These are phyloP conservation scores for Eudyptes chrysolophus DNA, from an alignment of 2,113 vertebrate genomes.

Conservation along the genomic window DNA sequence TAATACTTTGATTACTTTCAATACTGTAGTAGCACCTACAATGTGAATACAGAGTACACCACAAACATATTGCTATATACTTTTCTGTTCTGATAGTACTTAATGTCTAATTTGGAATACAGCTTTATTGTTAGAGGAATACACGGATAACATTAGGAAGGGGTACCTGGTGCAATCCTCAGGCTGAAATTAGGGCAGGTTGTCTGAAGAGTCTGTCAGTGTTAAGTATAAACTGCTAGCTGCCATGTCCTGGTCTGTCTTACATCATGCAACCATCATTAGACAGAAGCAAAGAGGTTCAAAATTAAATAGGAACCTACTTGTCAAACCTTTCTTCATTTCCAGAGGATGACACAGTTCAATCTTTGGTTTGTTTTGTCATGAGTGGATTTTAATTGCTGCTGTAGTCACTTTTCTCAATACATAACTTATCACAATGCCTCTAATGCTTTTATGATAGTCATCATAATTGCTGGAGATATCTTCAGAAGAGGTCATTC, in stretches of 20 bases:
- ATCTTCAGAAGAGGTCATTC: not conserved
- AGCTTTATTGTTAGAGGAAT: not conserved
- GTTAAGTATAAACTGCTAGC: not conserved
- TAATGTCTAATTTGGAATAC: not conserved
- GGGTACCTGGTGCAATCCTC: not conserved
- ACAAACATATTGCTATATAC: not conserved
- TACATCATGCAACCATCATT: not conserved
- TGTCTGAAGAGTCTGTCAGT: not conserved
- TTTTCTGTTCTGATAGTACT: not conserved
- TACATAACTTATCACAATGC: not conserved
- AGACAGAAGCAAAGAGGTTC: not conserved
- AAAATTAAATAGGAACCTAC: not conserved
- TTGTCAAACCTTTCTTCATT: not conserved
- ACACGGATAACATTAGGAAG: not conserved
- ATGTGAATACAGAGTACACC: not conserved
- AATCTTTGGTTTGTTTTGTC: not conserved
- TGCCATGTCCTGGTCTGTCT: not conserved
- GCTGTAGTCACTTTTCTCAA: slow-evolving; percentile 14
- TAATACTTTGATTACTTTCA: not conserved
- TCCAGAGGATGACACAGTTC: not conserved
- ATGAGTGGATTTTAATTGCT: slow-evolving; percentile 33
- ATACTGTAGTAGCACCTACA: not conserved
- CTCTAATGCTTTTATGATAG: slow-evolving; percentile 43
- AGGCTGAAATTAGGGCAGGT: not conserved
- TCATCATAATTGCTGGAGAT: slow-evolving; percentile 21